Percentiles rank a stretch among this genome's conserved stretches.
Conservation (phyloP, 2,888 invertebrate genomes). For the Rutpela maculata region DNA sequence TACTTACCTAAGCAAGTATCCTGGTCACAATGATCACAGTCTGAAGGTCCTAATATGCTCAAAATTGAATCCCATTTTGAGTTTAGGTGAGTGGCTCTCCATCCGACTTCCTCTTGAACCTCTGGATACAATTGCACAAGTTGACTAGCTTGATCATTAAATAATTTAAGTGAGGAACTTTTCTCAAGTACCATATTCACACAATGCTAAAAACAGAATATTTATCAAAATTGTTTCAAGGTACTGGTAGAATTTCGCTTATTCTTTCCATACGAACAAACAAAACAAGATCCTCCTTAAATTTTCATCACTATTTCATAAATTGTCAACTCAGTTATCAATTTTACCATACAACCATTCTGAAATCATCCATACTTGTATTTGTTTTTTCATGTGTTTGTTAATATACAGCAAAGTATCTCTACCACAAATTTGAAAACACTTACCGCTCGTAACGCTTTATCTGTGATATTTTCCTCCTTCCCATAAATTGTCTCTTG, state of each 20-base stretch:
- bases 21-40: slow-evolving; percentile 70
- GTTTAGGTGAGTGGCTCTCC: slow-evolving; percentile 85
- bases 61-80: slow-evolving; percentile 88
- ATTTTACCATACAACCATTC: too few species aligned
- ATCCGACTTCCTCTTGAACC: slow-evolving; percentile 81
- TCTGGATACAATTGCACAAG: slow-evolving; percentile 80
- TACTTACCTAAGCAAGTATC: slow-evolving; percentile 68
- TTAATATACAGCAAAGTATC: too few species aligned
- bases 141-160: slow-evolving; percentile 87
- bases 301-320: too few species aligned
- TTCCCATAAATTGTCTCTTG: slow-evolving; percentile 86
- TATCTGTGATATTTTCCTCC: slow-evolving; percentile 82
- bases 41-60: slow-evolving; percentile 80
- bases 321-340: too few species aligned
- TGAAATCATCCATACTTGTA: too few species aligned
- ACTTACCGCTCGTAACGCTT: slow-evolving; percentile 81
- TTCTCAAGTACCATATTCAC: slow-evolving; percentile 85
- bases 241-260: not conserved
- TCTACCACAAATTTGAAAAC: too few species aligned
- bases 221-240: slow-evolving; percentile 41
- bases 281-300: too few species aligned
- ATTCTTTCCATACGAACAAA: too few species aligned
- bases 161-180: slow-evolving; percentile 83
- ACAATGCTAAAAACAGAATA: slow-evolving; percentile 79
- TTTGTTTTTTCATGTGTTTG: too few species aligned